Evolutionary conservation across 2,113 vertebrate genomes (phyloP), one percentile per base, ranked within the genome.

Genomic region (Syngnathoides biaculeatus): DNA sequence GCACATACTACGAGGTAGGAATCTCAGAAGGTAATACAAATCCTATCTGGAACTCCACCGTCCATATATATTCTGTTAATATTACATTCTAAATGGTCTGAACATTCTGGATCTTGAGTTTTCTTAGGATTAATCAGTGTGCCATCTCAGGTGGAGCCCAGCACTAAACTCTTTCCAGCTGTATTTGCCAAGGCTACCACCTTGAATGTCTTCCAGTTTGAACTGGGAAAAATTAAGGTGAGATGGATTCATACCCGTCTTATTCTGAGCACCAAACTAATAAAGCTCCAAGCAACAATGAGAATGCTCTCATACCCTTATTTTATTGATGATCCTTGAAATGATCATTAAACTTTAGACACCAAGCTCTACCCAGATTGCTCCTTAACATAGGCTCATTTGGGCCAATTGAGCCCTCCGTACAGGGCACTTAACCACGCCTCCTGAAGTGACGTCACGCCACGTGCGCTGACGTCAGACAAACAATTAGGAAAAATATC

Each of bases 161-260:
- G 95, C 56, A 98, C 96, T 0, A 98, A 98, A 71, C 89, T 98
- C 72, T 98, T 98, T 78, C 96, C 96, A 65, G 96, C 96, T 39
- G 96, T 97, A 63, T 98, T 98, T 86, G 96, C 96, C 48, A 95
- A 97, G 84, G 96, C 96, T 63, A 98, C 96, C 27, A 98, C 95
- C 63, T 96, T 95, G 6, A 96, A 92, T 53, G 90, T 98, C 80
- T 98, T 98, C 83, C 96, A 98, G 85, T 98, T 98, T 82, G 96
- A 98, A 75, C 77, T 98, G 69, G 95, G 95, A 66, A 92, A 94
- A 78, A 93, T 98, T 73, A 98, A 98, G 94, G 96, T 98, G 79
- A 92, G 63, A 39, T 27, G 13, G 5, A n/a, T 22, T 22, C 43
- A 64, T 30, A 40, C 39, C 12, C 40, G 19, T 40, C 14, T 2